Percentiles rank a stretch among this genome's conserved stretches.
Evolutionary conservation across 2,797 vertebrate genomes (phyloP).

Genomic region (Poeciliopsis infans): DNA sequence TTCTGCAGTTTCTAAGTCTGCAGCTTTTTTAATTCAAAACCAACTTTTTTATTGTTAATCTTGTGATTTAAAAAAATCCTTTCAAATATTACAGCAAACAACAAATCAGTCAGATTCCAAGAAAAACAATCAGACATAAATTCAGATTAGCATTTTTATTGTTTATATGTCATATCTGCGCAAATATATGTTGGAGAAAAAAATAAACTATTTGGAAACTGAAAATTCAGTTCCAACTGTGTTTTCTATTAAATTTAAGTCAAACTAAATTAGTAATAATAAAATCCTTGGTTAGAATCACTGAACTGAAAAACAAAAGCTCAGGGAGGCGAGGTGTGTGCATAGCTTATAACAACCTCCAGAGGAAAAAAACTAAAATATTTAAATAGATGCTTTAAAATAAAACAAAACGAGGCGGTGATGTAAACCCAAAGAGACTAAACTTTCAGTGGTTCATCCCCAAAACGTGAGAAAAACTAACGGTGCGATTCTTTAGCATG

Average conservation of each 20-base stretch:
- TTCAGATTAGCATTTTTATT: constrained; percentile 18
- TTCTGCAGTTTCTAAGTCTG: neutral
- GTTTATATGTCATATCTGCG: constrained; percentile 21
- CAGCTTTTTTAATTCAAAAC: neutral
- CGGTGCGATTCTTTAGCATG: constrained; percentile 29
- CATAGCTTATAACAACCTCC: constrained; percentile 74
- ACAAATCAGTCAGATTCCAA: neutral
- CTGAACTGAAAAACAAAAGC: constrained; percentile 41
- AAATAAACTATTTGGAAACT: neutral
- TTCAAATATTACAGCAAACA: neutral
- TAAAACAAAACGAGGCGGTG: constrained; percentile 40
- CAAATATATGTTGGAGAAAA: neutral
- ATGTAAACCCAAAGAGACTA: constrained; percentile 49
- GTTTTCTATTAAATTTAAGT: constrained; percentile 25
- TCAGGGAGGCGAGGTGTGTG: constrained; percentile 65
- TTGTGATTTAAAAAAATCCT: neutral
- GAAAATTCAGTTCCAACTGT: neutral
- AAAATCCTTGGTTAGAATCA: constrained; percentile 59
- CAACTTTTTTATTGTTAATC: neutral
- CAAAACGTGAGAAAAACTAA: constrained; percentile 42
- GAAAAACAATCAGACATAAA: neutral
- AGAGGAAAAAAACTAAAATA: constrained; percentile 19
- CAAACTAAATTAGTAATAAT: constrained; percentile 57
- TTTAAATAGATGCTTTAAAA: constrained; percentile 59
- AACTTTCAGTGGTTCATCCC: constrained; percentile 67